Evolutionary conservation across 1,140 invertebrate species (phyloP).

Genomic region (Cephus cinctus): DNA sequence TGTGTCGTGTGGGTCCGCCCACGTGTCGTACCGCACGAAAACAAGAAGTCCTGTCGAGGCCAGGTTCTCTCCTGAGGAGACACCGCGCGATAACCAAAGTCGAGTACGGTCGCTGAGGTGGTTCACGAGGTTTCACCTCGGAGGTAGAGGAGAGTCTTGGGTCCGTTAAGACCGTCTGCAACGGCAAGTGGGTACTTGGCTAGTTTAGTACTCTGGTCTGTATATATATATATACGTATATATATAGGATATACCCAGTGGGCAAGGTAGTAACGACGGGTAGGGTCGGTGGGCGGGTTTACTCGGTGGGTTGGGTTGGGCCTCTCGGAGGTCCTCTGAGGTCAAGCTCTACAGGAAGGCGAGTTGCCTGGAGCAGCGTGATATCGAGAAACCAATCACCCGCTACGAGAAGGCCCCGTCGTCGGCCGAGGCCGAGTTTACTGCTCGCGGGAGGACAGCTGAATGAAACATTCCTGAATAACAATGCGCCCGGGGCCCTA

Average conservation of each 20-base stretch:
- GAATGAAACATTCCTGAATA: constrained; percentile 28
- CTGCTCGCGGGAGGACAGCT: constrained; percentile 16
- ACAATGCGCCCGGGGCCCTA: too few species aligned
- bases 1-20: constrained; percentile 15
- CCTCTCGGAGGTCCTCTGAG: constrained; percentile 50
- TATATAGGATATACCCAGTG: too few species aligned
- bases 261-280: too few species aligned
- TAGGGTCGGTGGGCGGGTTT: constrained; percentile 44
- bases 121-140: constrained; percentile 13
- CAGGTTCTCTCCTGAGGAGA: too few species aligned
- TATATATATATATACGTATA: too few species aligned
- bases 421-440: constrained; percentile 7
- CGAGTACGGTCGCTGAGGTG: not conserved
- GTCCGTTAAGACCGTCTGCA: too few species aligned
- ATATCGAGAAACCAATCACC: constrained; percentile 53
- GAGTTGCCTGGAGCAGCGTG: constrained; percentile 49
- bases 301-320: constrained; percentile 43
- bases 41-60: too few species aligned
- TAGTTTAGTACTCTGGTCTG: too few species aligned
- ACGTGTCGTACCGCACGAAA: too few species aligned
- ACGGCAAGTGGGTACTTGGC: too few species aligned
- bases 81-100: too few species aligned
- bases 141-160: too few species aligned
- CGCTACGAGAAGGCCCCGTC: constrained; percentile 23
- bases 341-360: constrained; percentile 47